phyloP scores from a whole-genome alignment of 2,888 invertebrate species.

The Oscheius sp. region DNA sequence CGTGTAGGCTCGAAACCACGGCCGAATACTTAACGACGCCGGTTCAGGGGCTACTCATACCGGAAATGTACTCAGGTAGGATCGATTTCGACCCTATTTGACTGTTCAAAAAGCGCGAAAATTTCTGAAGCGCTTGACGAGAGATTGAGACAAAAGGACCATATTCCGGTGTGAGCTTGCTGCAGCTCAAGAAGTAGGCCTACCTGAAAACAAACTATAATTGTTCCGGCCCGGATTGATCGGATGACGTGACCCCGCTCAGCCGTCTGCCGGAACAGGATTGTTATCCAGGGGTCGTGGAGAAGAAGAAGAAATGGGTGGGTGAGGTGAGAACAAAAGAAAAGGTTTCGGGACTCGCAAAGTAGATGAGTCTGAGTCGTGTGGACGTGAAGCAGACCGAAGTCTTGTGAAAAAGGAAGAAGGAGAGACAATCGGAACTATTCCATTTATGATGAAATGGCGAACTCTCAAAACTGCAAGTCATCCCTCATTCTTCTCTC shows the following conservation, averaged over 20 bases:
- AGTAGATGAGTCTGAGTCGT: background rate
- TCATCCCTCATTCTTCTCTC: background rate
- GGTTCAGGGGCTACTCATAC: slow-evolving; percentile 4
- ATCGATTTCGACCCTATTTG: no score
- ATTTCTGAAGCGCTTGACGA: background rate
- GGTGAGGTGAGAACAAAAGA: slow-evolving; percentile 9
- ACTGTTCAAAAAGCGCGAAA: background rate
- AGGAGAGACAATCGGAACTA: background rate
- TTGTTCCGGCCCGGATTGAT: slow-evolving; percentile 27
- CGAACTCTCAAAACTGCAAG: no score
- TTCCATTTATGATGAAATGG: background rate
- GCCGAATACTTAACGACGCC: slow-evolving; percentile 26
- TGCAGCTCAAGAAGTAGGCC: no score
- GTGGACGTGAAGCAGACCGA: background rate
- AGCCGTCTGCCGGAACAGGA: slow-evolving; percentile 23
- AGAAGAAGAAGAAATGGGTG: background rate
- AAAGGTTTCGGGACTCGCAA: background rate
- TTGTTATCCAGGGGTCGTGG: slow-evolving; percentile 10
- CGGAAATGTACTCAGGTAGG: slow-evolving; percentile 1
- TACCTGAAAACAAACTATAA: slow-evolving; percentile 26
- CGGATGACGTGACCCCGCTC: slow-evolving; percentile 24
- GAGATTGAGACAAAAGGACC: background rate
- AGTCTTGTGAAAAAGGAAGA: background rate
- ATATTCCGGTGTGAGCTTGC: background rate
- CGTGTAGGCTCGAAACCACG: slow-evolving; percentile 24